Percentiles rank a stretch among this genome's conserved stretches.
Conservation (phyloP, 2,888 invertebrate species). For the Pseudococcus longispinus region DNA sequence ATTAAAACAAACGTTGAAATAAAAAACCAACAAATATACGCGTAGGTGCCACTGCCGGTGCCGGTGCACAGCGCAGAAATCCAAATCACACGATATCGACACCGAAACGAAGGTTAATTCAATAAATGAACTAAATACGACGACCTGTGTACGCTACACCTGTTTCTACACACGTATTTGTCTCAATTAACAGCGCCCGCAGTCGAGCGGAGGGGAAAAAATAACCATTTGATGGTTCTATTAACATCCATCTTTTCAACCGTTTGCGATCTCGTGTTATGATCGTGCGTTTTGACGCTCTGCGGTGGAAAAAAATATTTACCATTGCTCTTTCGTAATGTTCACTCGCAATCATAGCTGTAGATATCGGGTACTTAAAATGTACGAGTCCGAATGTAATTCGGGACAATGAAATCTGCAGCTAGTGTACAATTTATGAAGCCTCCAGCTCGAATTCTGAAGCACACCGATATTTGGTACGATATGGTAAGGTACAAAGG, state of each 20-base stretch:
- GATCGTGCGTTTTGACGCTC: neutral
- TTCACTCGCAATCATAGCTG: neutral
- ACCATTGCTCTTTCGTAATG: neutral
- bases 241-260: neutral
- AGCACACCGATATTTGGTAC: no score
- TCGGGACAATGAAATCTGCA: neutral
- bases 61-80: neutral
- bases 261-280: neutral
- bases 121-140: neutral
- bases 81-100: neutral
- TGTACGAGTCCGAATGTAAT: neutral
- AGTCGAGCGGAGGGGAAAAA: neutral
- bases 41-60: no score
- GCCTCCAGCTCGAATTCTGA: neutral
- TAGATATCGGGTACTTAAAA: no score
- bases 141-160: neutral
- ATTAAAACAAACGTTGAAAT: no score
- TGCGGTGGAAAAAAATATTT: neutral
- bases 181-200: neutral
- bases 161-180: constrained; percentile 16
- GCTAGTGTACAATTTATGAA: neutral
- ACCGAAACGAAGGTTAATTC: constrained; percentile 1
- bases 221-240: neutral
- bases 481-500: neutral
- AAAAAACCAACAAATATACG: no score